Percentiles rank a stretch among this genome's conserved stretches.
Conservation (phyloP, 2,888 invertebrate species). For the Aradus depressus region DNA sequence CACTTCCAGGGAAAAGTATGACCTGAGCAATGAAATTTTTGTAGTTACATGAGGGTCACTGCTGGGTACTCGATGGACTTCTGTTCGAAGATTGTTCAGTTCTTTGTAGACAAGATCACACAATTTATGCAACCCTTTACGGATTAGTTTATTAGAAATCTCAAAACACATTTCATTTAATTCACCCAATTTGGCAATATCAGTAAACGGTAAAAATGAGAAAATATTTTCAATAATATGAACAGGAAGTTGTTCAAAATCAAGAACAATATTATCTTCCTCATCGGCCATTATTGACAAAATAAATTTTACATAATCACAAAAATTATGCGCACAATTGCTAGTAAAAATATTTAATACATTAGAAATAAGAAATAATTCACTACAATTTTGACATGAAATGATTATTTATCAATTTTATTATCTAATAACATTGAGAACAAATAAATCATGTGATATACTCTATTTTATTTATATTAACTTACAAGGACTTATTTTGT, state of each 20-base stretch:
- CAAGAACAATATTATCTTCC: background rate
- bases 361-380: no score
- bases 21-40: constrained; percentile 5
- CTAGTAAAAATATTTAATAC: no score
- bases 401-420: no score
- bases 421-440: no score
- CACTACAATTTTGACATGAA: no score
- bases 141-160: constrained; percentile 2
- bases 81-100: background rate
- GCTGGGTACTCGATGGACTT: constrained; percentile 1
- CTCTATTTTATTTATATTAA: no score
- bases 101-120: constrained; percentile 1
- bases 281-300: no score
- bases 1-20: constrained; percentile 9
- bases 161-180: background rate
- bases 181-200: background rate
- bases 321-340: no score
- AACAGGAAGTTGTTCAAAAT: constrained; percentile 6
- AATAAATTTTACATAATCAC: no score
- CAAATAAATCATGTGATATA: no score
- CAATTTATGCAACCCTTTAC: constrained; percentile 6
- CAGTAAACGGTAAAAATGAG: background rate
- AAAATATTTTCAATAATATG: constrained; percentile 1
- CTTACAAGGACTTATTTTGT: no score
- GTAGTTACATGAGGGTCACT: background rate